These are phyloP conservation scores for Styela plicata DNA, from an alignment of 23 tunicate genomes.

Conservation along the genomic window DNA sequence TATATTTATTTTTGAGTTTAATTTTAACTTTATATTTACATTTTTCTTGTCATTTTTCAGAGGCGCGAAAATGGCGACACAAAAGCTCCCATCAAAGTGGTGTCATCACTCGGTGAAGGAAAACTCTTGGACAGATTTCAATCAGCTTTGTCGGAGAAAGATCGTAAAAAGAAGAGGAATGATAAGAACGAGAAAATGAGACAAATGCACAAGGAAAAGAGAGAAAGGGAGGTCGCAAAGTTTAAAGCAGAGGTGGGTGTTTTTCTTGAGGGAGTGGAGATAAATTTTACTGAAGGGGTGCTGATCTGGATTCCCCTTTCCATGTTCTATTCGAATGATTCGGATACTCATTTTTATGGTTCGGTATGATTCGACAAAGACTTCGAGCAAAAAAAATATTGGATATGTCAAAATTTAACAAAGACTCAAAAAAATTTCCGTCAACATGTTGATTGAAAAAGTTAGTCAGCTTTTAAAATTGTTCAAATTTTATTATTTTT, in stretches of 20 bases:
- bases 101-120: conserved; percentile 88
- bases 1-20: background rate
- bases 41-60: background rate
- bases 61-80: conserved; percentile 18
- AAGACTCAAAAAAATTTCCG: no score
- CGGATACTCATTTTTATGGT: no score
- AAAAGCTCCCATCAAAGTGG: conserved; percentile 52
- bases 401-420: no score
- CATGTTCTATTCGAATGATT: no score
- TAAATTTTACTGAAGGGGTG: no score
- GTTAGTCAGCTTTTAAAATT: no score
- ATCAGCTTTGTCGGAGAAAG: conserved; percentile 65
- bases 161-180: conserved; percentile 46
- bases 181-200: conserved; percentile 60
- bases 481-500: no score
- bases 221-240: conserved; percentile 68
- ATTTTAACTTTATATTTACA: background rate
- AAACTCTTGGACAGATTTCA: conserved; percentile 70
- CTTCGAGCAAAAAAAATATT: no score
- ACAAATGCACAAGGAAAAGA: conserved; percentile 59
- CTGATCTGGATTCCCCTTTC: no score
- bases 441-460: no score
- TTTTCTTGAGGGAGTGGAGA: no score
- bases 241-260: conserved; percentile 69
- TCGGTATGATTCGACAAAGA: no score